Conservation (phyloP, 2,113 vertebrate species). For the Gasterosteus aculeatus region DNA sequence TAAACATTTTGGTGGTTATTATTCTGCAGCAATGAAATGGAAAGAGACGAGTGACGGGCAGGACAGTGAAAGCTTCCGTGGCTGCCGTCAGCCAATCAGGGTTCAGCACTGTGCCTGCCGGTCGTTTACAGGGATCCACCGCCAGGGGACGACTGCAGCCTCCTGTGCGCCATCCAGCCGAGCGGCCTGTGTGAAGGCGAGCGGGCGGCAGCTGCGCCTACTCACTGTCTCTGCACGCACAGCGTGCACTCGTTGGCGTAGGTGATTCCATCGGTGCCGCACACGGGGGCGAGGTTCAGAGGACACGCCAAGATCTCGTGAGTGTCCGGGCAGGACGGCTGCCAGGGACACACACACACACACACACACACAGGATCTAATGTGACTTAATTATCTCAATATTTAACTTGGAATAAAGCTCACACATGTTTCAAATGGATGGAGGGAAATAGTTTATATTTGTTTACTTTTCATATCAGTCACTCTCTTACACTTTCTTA, state of each 20-base stretch:
- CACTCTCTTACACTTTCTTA: background rate
- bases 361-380: background rate
- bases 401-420: too few species aligned
- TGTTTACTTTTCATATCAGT: background rate
- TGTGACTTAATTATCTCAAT: background rate
- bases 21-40: background rate
- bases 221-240: slow-evolving; percentile 81
- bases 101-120: background rate
- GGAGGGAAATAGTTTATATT: background rate
- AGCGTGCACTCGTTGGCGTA: slow-evolving; percentile 85
- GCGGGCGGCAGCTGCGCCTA: slow-evolving; percentile 47
- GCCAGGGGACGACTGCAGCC: slow-evolving; percentile 3
- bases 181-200: background rate
- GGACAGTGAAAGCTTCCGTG: background rate
- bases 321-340: slow-evolving; percentile 68
- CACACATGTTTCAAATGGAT: background rate
- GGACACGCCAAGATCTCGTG: slow-evolving; percentile 75
- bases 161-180: background rate
- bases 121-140: background rate
- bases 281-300: slow-evolving; percentile 80
- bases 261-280: slow-evolving; percentile 83
- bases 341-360: slow-evolving; percentile 5
- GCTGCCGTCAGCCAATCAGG: background rate
- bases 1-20: background rate
- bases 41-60: background rate